phyloP scores from a whole-genome alignment of 2,888 invertebrate genomes.

The Crioceris asparagi region DNA sequence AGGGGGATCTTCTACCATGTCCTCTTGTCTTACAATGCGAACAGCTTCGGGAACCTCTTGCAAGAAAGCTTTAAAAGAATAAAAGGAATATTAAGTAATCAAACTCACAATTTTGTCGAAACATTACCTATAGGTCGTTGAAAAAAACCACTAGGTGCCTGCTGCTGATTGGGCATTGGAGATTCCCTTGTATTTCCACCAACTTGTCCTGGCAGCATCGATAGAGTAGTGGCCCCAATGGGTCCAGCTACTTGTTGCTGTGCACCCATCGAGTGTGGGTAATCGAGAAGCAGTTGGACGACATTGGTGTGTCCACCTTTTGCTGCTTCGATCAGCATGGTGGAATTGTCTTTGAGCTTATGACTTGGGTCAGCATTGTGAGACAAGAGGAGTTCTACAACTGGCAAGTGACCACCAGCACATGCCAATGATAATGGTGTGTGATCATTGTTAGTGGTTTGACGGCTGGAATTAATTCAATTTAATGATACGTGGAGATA shows the following conservation, averaged over 20 bases:
- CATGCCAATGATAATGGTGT: slow-evolving; percentile 94
- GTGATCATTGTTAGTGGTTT: slow-evolving; percentile 92
- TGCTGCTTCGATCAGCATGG: slow-evolving; percentile 96
- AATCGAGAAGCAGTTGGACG: slow-evolving; percentile 89
- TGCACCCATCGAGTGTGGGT: slow-evolving; percentile 72
- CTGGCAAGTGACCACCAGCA: slow-evolving; percentile 89
- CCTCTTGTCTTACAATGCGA: slow-evolving; percentile 44
- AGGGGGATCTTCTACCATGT: slow-evolving; percentile 27
- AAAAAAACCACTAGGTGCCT: slow-evolving; percentile 33
- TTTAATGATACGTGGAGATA: too few relatives aligned
- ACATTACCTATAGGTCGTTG: slow-evolving; percentile 32
- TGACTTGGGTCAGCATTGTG: slow-evolving; percentile 93
- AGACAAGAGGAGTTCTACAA: slow-evolving; percentile 83
- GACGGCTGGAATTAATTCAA: slow-evolving; percentile 45
- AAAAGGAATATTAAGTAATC: neutral
- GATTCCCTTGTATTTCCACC: slow-evolving; percentile 33
- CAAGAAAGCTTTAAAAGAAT: slow-evolving; percentile 29
- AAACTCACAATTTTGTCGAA: neutral
- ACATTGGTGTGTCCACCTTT: slow-evolving; percentile 96
- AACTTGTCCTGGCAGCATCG: slow-evolving; percentile 33
- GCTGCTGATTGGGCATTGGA: slow-evolving; percentile 22
- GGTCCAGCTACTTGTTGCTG: slow-evolving; percentile 26
- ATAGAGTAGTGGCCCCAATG: slow-evolving; percentile 32
- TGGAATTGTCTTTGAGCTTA: slow-evolving; percentile 96
- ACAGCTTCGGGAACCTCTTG: slow-evolving; percentile 52